Conservation (phyloP, 1,140 invertebrate species). For the Whitmania pigra region DNA sequence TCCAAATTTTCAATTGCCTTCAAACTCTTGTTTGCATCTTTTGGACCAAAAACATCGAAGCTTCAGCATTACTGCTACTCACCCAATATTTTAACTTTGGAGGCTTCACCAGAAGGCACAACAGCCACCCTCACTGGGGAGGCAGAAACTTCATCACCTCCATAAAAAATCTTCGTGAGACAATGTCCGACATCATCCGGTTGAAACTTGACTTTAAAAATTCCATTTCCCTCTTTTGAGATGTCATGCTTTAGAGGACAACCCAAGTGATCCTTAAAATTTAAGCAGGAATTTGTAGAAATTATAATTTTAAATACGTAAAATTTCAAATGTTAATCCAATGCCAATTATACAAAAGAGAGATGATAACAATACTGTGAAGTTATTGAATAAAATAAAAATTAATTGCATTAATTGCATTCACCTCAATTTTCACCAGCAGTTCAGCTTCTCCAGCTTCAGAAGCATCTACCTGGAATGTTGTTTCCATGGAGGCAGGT, state of each 20-base stretch:
- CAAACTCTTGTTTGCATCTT: too few species aligned
- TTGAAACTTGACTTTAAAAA: not conserved
- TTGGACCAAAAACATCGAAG: too few species aligned
- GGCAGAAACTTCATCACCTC: conserved; percentile 29
- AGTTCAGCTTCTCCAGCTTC: conserved; percentile 63
- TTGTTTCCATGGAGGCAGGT: conserved; percentile 61
- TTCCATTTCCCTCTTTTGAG: not conserved
- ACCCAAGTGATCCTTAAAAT: conserved; percentile 9
- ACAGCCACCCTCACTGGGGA: conserved; percentile 36
- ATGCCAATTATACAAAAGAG: too few species aligned
- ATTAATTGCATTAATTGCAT: conserved; percentile 25
- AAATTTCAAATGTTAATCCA: too few species aligned
- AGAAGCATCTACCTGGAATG: conserved; percentile 62
- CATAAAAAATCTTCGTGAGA: conserved; percentile 36
- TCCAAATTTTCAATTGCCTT: too few species aligned
- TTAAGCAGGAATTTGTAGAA: not conserved
- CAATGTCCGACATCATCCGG: conserved; percentile 58
- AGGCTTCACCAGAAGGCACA: conserved; percentile 4
- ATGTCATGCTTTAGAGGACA: not conserved
- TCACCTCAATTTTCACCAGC: conserved; percentile 58
- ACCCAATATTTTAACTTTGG: not conserved
- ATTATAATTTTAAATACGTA: too few species aligned
- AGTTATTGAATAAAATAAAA: not conserved
- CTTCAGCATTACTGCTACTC: not conserved
- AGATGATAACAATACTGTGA: too few species aligned